phyloP scores from a whole-genome alignment of 2,113 vertebrate species.

The Serinus canaria region DNA sequence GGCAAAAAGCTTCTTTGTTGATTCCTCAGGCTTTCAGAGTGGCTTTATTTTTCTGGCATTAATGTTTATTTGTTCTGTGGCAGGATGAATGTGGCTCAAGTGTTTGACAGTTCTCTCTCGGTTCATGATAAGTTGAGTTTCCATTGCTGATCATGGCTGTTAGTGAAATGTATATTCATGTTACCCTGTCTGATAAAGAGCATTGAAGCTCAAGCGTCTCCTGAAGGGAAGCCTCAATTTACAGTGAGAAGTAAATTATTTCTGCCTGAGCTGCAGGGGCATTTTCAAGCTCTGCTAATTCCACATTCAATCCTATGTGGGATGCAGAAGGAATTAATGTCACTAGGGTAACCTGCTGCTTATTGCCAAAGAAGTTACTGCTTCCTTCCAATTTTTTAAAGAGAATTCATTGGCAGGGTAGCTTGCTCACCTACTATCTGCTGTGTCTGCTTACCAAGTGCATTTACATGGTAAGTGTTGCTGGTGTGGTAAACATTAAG shows the following conservation, averaged over 20 bases:
- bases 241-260: background rate
- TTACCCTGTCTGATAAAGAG: background rate
- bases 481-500: background rate
- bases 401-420: background rate
- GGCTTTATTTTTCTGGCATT: constrained; percentile 25
- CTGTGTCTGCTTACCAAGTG: background rate
- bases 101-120: background rate
- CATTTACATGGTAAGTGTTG: background rate
- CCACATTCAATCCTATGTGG: background rate
- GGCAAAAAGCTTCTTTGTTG: constrained; percentile 33
- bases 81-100: background rate
- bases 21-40: constrained; percentile 18
- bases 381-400: background rate
- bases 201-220: background rate
- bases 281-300: constrained; percentile 17
- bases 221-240: background rate
- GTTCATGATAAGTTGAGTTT: background rate
- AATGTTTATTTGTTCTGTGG: constrained; percentile 16
- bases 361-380: background rate
- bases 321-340: constrained; percentile 21
- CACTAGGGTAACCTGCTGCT: constrained; percentile 15
- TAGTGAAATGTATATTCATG: background rate
- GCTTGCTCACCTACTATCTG: background rate
- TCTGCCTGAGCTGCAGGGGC: background rate
- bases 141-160: background rate